Evolutionary conservation across 2,888 invertebrate genomes (phyloP).

Genomic region (Villa cingulata): DNA sequence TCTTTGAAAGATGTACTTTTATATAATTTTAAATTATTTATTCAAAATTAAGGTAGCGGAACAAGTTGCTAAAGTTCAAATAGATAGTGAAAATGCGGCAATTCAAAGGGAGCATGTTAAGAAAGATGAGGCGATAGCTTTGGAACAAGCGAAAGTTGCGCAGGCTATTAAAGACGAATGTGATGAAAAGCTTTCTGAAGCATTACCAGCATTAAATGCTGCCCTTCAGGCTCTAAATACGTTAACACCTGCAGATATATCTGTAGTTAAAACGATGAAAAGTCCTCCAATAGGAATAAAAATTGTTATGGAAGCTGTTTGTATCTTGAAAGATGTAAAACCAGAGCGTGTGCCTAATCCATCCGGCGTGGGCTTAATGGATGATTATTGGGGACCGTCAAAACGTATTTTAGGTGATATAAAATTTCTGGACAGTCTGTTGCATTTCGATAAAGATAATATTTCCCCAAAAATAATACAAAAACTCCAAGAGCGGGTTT

Average conservation of each 20-base stretch:
- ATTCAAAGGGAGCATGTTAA: constrained; percentile 46
- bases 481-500: constrained; percentile 64
- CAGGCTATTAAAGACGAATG: constrained; percentile 87
- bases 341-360: constrained; percentile 77
- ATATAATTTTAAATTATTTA: not conserved
- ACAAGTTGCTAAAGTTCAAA: constrained; percentile 74
- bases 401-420: constrained; percentile 79
- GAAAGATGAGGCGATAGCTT: constrained; percentile 65
- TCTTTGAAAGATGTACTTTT: not conserved
- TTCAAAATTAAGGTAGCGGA: constrained; percentile 40
- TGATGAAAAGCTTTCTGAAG: constrained; percentile 80
- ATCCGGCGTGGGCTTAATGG: constrained; percentile 66
- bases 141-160: constrained; percentile 59
- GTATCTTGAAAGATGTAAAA: constrained; percentile 82
- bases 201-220: constrained; percentile 77
- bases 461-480: constrained; percentile 74
- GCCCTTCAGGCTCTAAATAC: constrained; percentile 82
- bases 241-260: constrained; percentile 73
- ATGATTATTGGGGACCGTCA: constrained; percentile 90
- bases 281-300: constrained; percentile 84
- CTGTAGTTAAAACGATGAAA: constrained; percentile 92
- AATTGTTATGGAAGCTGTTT: constrained; percentile 89
- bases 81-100: constrained; percentile 75
- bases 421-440: constrained; percentile 76
- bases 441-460: constrained; percentile 82